Percentiles rank a stretch among this genome's conserved stretches.
These are phyloP conservation scores for Anneissia japonica DNA, from an alignment of 35 echinoderm and acorn worm species.

Conservation along the genomic window DNA sequence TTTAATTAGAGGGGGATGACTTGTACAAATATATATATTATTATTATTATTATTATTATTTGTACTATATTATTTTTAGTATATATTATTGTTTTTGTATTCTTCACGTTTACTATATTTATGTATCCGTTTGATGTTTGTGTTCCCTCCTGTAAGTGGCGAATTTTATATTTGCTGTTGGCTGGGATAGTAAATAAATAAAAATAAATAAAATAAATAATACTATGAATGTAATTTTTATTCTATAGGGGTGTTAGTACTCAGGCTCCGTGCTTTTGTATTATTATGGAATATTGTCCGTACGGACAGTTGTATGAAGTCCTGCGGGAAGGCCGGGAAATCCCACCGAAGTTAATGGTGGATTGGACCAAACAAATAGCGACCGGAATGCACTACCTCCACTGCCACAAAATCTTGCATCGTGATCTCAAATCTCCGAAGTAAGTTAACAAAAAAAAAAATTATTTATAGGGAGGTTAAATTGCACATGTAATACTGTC, in stretches of 20 bases:
- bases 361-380: conserved; percentile 99
- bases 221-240: not conserved
- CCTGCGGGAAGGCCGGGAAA: conserved; percentile 81
- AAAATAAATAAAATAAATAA: not conserved
- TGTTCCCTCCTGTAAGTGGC: not conserved
- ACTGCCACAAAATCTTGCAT: conserved; percentile 88
- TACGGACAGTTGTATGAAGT: conserved; percentile 98
- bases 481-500: no score
- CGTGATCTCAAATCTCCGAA: conserved; percentile 98
- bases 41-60: no score
- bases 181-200: not conserved
- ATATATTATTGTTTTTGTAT: no score
- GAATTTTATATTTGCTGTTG: not conserved
- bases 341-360: conserved; percentile 91
- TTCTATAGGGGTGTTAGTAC: conserved; percentile 82
- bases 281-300: conserved; percentile 98
- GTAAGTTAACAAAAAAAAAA: conserved; percentile 83
- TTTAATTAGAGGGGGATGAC: no score
- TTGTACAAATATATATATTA: no score
- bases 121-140: not conserved
- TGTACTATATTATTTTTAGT: no score
- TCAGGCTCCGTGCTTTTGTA: conserved; percentile 91
- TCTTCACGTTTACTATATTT: no score
- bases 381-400: conserved; percentile 90
- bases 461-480: no score